Evolutionary conservation across 2,888 invertebrate species (phyloP), one percentile per base, ranked within the genome.

Genomic region (Mesorhabditis belari): DNA sequence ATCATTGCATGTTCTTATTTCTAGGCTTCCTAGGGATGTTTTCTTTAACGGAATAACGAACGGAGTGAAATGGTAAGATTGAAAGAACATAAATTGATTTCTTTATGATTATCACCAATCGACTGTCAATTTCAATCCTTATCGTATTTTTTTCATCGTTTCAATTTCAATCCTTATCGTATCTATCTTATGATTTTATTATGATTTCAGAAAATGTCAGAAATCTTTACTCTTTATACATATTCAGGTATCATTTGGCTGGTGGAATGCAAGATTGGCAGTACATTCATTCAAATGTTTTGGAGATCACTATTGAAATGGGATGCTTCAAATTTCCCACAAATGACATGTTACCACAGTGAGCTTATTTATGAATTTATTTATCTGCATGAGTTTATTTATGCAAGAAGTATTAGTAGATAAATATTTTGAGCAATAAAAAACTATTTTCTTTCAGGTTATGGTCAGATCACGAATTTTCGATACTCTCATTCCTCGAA

Each of bases 231-330:
- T n/a, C n/a, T n/a, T n/a, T n/a, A n/a, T n/a, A n/a, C 12, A 9
- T 35, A n/a, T 60, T 49, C 35, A 65, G 62, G 62, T 79, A 80
- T 57, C 78, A 80, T 60, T 66, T 80, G 55, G 67, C 78, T 17
- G 80, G 80, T 26, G 80, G 78, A 53, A 79, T 79, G 79, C 79
- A 79, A 83, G 98, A 98, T 83, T 98, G 92, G 89, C 96, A 93
- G 84, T 98, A 98, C 81, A 80, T 92, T 0, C 86, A 89, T 76
- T 89, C 92, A 2, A 92, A 90, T 75, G 91, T 91, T 78, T 89
- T 94, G 86, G 96, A 96, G 82, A 83, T 98, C 3, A 98, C 98
- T 0, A 82, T 98, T 5, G 98, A 98, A 82, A 84, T 98, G 68
- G 92, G 93, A 23, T 98, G 98, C 82, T 87, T 86, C 80, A 98